A percentile compares a stretch with the other conserved stretches of the same genome.
These are phyloP conservation scores for Anhinga rufa DNA, from an alignment of 2,113 vertebrate species.

Conservation along the genomic window DNA sequence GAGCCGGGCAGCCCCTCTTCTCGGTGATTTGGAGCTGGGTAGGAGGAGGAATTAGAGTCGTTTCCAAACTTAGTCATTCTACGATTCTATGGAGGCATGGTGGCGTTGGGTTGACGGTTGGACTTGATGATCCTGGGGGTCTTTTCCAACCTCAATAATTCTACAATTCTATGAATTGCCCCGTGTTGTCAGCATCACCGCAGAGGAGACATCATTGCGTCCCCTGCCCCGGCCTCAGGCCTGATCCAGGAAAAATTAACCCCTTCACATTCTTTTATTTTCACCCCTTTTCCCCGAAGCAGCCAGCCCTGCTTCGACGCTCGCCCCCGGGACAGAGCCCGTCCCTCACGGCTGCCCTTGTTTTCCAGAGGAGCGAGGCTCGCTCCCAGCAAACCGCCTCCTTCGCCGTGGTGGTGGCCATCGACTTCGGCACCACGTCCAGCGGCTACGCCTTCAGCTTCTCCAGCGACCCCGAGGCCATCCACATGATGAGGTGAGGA, in stretches of 20 bases:
- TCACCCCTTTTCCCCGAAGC: too few relatives aligned
- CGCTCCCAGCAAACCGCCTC: conserved; percentile 63
- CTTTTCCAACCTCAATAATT: too few relatives aligned
- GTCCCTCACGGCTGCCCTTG: neutral
- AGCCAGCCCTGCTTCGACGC: rapidly evolving
- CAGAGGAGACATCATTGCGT: rapidly evolving
- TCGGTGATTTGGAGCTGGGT: rapidly evolving
- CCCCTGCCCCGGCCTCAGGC: neutral
- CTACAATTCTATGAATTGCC: too few relatives aligned
- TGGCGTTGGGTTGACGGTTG: too few relatives aligned
- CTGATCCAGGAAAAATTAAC: rapidly evolving
- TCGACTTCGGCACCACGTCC: conserved; percentile 94
- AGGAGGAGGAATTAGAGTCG: neutral
- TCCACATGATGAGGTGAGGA: conserved; percentile 95
- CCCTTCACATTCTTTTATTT: rapidly evolving
- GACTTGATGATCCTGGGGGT: too few relatives aligned
- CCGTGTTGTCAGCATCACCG: rapidly evolving
- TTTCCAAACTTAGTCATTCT: too few relatives aligned
- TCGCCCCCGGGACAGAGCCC: neutral
- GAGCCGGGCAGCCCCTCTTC: rapidly evolving
- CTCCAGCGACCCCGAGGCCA: conserved; percentile 86
- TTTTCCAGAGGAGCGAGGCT: conserved; percentile 75
- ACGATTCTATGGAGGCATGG: too few relatives aligned
- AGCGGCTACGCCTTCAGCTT: conserved; percentile 97
- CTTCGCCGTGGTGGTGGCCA: conserved; percentile 90